Evolutionary conservation across 2,113 vertebrate genomes (phyloP), one percentile per base, ranked within the genome.

Genomic region (Clupea harengus): DNA sequence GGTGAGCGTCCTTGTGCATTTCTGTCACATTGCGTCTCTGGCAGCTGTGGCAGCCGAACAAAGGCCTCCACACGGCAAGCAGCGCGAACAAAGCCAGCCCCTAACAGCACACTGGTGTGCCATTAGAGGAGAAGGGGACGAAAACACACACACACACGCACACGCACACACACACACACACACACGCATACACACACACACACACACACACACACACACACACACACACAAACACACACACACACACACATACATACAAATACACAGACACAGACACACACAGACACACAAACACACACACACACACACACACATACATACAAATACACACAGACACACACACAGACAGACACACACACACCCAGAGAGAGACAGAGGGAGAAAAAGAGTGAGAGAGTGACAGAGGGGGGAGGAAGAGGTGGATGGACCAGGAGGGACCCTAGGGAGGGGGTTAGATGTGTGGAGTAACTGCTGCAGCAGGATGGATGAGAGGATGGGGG

Each of bases 41-140:
- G 52, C 52, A 54, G 9, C 47, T 49, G 52, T 54, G 52, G 52
- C 52, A 54, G 17, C 4, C 52, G 13, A 54, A 18, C 52, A 54
- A 54, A 54, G 17, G 52, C 9, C 47, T 49, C 47, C 47, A 49
- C 47, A 11, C 47, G 47, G 47, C 11, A 13, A 54, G 13, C 52
- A 54, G 52, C 52, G 52, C 39, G 6, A 22, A 49, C 83, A 83
- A n/a, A 81, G 52, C 32, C 60, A 46, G 46, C 67, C 28, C 47
- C 32, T 44, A 89, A 84, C 87, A 86, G 90, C 91, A 88, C 87
- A 84, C 46, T 8, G 84, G 88, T 91, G 91, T 88, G 90, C 89
- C 83, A 84, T 60, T 88, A 28, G 0, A 4, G 0, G 83, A 89
- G 84, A 90, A 83, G 87, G 32, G 25, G 49, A 22, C 17, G 15